Evolutionary conservation across 2,113 vertebrate species (phyloP).

Genomic region (zebrafish (Danio rerio)): DNA sequence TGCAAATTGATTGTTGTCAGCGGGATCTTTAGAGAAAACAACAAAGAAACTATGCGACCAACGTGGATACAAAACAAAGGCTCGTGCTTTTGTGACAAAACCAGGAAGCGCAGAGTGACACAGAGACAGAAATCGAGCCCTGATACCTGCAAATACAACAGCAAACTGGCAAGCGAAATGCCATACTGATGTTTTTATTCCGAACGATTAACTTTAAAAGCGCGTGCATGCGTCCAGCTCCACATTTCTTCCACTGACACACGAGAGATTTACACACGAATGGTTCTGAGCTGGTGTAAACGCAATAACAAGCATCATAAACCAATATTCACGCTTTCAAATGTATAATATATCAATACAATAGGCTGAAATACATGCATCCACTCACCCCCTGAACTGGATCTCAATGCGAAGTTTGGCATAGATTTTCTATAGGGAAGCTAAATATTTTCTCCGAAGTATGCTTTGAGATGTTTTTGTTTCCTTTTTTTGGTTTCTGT

Average conservation of each 20-base stretch:
- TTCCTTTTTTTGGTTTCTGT: conserved; percentile 23
- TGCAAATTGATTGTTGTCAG: conserved; percentile 31
- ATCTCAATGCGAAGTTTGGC: conserved; percentile 58
- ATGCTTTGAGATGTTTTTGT: conserved; percentile 51
- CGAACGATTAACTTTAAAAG: not conserved
- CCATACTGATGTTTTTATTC: not conserved
- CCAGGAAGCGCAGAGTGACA: conserved; percentile 20
- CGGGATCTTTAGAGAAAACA: conserved; percentile 23
- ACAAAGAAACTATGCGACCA: conserved; percentile 31
- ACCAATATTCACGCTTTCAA: not conserved
- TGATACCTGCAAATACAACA: not conserved
- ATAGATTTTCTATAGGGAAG: conserved; percentile 26
- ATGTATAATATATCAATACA: not conserved
- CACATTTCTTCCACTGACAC: not conserved
- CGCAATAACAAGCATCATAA: not conserved
- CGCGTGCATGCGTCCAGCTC: not conserved
- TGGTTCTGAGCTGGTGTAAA: not conserved
- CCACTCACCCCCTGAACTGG: conserved; percentile 74
- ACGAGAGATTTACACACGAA: not conserved
- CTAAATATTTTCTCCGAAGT: not conserved
- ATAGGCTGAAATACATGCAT: not conserved
- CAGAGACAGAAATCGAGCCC: not conserved
- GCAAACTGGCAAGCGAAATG: not conserved
- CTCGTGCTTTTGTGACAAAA: conserved; percentile 18
- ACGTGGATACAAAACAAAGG: conserved; percentile 54